Evolutionary conservation across 2,797 vertebrate species (phyloP).

Genomic region (Sebastes glaucus): DNA sequence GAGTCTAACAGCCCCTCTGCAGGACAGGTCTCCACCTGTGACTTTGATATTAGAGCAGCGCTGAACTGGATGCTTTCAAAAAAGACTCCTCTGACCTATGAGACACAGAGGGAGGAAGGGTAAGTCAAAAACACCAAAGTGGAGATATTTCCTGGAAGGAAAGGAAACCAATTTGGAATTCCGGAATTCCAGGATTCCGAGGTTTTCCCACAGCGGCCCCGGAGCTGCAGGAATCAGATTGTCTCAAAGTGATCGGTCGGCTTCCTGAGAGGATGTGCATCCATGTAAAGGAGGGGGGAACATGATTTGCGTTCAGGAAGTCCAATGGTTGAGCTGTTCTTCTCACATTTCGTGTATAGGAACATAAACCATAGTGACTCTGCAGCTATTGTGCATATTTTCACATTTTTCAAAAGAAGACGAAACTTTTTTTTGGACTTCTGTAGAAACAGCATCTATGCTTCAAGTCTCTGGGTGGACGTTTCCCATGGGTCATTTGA

Average conservation of each 20-base stretch:
- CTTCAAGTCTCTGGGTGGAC: not conserved
- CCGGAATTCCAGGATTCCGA: slow-evolving; percentile 55
- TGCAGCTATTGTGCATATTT: not conserved
- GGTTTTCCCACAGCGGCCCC: slow-evolving; percentile 32
- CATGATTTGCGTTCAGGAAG: slow-evolving; percentile 22
- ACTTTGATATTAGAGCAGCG: slow-evolving; percentile 52
- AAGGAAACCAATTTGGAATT: slow-evolving; percentile 54
- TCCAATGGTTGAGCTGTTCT: not conserved
- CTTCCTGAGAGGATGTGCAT: slow-evolving; percentile 63
- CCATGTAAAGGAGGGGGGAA: slow-evolving; percentile 18
- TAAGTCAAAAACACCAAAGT: slow-evolving; percentile 44
- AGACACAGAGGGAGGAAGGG: slow-evolving; percentile 20
- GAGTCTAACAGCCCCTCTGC: slow-evolving; percentile 66
- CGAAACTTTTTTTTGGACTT: not conserved
- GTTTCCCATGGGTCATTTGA: not conserved
- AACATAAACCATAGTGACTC: not conserved
- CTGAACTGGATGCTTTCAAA: slow-evolving; percentile 33
- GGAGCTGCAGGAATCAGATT: slow-evolving; percentile 56
- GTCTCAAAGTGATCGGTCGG: slow-evolving; percentile 37
- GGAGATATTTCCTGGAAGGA: slow-evolving; percentile 52
- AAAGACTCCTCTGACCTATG: slow-evolving; percentile 44
- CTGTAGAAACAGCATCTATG: not conserved
- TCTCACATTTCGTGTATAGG: not conserved
- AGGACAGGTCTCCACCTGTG: slow-evolving; percentile 64
- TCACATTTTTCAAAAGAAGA: not conserved